phyloP scores from a whole-genome alignment of 1,140 invertebrate species.

The Charaxes varanes region DNA sequence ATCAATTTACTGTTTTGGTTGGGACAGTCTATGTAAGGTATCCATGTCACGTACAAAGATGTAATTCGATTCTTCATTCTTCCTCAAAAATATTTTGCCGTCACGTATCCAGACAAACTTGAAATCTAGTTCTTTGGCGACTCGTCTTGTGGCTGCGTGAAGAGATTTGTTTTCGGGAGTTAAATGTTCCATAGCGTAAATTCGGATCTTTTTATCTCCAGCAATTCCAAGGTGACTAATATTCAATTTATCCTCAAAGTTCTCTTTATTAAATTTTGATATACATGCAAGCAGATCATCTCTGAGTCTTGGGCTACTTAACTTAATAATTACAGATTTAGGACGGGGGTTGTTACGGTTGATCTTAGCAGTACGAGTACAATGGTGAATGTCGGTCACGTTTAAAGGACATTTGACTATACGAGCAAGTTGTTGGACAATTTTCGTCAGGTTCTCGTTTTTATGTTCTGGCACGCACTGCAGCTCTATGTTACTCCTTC shows the following conservation, averaged over 20 bases:
- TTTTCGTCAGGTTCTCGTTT: no score
- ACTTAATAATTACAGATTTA: background rate
- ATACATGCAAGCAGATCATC: background rate
- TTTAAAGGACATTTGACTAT: no score
- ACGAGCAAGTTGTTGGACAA: no score
- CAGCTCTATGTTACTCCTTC: no score
- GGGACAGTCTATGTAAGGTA: no score
- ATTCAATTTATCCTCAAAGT: background rate
- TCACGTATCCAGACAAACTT: background rate
- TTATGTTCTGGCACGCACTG: no score
- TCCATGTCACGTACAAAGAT: no score
- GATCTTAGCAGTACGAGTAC: background rate
- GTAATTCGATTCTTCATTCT: background rate
- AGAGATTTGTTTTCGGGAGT: background rate
- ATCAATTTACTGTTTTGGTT: no score
- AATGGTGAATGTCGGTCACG: background rate
- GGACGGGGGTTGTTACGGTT: background rate
- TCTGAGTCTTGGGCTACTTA: background rate
- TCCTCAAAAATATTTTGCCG: background rate
- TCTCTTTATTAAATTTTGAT: background rate
- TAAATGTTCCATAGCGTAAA: background rate
- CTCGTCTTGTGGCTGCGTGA: background rate
- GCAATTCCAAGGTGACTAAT: background rate
- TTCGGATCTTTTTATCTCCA: background rate
- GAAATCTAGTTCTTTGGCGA: background rate